A percentile compares a stretch with the other conserved stretches of the same genome.
Evolutionary conservation across 1,140 invertebrate genomes (phyloP).

Genomic region (Pseudomyrmex concolor): DNA sequence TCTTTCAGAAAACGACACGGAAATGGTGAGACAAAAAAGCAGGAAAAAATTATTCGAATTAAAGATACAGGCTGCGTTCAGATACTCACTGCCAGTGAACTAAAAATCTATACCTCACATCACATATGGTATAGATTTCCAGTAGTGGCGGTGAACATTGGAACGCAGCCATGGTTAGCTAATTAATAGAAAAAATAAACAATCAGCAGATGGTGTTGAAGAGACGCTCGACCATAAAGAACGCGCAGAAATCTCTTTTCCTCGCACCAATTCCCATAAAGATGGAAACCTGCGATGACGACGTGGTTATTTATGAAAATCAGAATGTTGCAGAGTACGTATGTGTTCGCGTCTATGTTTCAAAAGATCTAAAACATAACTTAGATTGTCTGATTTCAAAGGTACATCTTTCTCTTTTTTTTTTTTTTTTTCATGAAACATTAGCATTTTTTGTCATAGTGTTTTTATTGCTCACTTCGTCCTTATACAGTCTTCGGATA

Average conservation of each 20-base stretch:
- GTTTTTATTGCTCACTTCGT: slow-evolving; percentile 18
- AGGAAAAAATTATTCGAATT: background rate
- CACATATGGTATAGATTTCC: too few species aligned
- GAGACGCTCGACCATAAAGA: slow-evolving; percentile 57
- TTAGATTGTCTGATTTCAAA: background rate
- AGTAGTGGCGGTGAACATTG: too few species aligned
- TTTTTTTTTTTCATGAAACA: background rate
- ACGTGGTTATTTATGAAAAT: slow-evolving; percentile 57
- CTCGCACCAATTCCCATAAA: slow-evolving; percentile 56
- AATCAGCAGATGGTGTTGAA: slow-evolving; percentile 58
- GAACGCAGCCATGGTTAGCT: background rate
- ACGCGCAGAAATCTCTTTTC: slow-evolving; percentile 63
- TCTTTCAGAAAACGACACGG: background rate
- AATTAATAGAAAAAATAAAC: slow-evolving; percentile 12
- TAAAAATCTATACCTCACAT: too few species aligned
- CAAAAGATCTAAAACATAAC: background rate
- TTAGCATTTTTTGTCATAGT: background rate
- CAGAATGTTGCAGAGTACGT: slow-evolving; percentile 32
- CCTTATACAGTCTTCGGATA: slow-evolving; percentile 1
- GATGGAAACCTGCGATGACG: slow-evolving; percentile 55
- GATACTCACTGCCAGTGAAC: too few species aligned
- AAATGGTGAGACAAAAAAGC: slow-evolving; percentile 17
- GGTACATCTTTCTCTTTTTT: background rate
- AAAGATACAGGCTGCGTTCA: background rate
- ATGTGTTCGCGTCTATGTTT: background rate